Evolutionary conservation across 2,888 invertebrate species (phyloP).

Genomic region (Euspilapteryx auroguttella): DNA sequence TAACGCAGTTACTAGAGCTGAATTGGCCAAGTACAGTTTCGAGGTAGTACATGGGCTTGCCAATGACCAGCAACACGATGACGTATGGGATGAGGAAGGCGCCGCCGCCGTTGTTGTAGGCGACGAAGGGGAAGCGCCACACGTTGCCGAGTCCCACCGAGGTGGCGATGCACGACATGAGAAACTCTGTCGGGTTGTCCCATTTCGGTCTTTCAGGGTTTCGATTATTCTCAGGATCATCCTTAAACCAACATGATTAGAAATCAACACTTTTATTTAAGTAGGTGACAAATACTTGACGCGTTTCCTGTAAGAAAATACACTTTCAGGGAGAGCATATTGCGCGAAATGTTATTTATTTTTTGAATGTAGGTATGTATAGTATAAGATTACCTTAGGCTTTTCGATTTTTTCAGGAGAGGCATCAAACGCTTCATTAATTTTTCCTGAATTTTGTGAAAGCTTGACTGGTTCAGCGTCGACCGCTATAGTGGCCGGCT

Average conservation of each 20-base stretch:
- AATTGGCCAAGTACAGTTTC: slow-evolving; percentile 86
- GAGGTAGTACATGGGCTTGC: slow-evolving; percentile 81
- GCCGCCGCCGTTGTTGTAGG: slow-evolving; percentile 74
- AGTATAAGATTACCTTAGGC: too few species aligned
- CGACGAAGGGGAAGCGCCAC: slow-evolving; percentile 64
- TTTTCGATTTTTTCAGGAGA: too few species aligned
- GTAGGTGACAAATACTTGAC: too few species aligned
- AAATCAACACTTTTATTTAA: too few species aligned
- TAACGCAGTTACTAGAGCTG: slow-evolving; percentile 76
- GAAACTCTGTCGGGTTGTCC: slow-evolving; percentile 70
- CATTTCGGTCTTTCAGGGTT: slow-evolving; percentile 48
- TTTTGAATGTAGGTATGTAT: too few species aligned
- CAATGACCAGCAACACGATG: slow-evolving; percentile 68
- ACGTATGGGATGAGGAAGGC: slow-evolving; percentile 76
- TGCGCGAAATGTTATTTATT: too few species aligned
- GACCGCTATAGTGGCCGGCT: too few species aligned
- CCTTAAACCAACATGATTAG: too few species aligned
- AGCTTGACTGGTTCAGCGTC: background rate
- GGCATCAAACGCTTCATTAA: slow-evolving; percentile 3
- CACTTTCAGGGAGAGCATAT: too few species aligned
- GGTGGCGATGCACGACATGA: slow-evolving; percentile 75
- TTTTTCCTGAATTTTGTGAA: background rate
- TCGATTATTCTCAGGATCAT: too few species aligned
- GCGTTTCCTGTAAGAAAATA: too few species aligned
- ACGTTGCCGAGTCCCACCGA: slow-evolving; percentile 75